Evolutionary conservation across 2,797 vertebrate species (phyloP), one percentile per base, ranked within the genome.

Genomic region (Enteromius fasciolatus): DNA sequence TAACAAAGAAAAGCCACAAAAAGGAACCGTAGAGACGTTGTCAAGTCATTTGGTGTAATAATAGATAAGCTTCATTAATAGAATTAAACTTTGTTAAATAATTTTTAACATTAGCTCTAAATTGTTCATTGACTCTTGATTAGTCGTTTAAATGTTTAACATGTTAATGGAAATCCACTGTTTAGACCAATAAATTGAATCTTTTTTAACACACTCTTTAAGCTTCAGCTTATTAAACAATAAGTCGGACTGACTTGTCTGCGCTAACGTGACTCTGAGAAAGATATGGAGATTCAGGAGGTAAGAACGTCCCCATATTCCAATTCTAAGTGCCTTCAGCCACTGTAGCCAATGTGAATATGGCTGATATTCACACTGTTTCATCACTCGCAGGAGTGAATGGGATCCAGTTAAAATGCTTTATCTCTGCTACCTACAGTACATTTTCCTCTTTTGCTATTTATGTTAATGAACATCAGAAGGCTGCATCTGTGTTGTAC

Each of bases 271-370:
- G 95, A 96, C 96, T 96, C 94, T 96, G 96, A 97, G 95, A 98
- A 95, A 96, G 96, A 97, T 96, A 96, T 93, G 97, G 96, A 96
- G 96, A 95, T 96, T 95, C 97, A 96, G 95, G 97, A 99, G 98
- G 97, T 99, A 98, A 99, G 98, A 97, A 90, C 91, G 96, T 94
- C 91, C 95, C 94, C 95, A 87, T 89, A 95, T 95, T 96, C 93
- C 94, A 94, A 92, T 94, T 95, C 94, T 94, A 95, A 94, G 95
- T 94, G 92, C 91, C 81, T 95, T 95, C 94, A 93, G 94, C 91
- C 90, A 94, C 95, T 95, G 93, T 94, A 95, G 93, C 94, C 93
- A 92, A 94, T 96, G 94, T 95, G 93, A 95, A 94, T 94, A 94
- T 94, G 93, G 93, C 92, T 92, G 94, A 94, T 94, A 93, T 91